These are phyloP conservation scores for Ascidia mentula DNA, from an alignment of 23 tunicate species.

Conservation along the genomic window DNA sequence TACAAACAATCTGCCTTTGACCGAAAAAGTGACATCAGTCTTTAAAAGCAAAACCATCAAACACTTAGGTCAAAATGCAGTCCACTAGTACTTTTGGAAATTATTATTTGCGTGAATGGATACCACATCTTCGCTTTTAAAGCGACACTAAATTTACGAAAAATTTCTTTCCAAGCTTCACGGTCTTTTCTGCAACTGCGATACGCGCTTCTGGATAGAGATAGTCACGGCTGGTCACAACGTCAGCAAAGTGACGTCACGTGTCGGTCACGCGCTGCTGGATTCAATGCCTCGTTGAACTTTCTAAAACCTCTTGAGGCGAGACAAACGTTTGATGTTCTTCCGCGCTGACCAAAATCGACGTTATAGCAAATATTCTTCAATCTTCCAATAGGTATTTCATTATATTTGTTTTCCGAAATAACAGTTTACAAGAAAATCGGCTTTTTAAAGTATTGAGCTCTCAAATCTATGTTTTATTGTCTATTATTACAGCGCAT, in stretches of 20 bases:
- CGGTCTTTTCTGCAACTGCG: too few relatives aligned
- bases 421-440: background rate
- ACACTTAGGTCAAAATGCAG: too few relatives aligned
- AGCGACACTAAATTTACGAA: too few relatives aligned
- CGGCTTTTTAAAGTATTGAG: background rate
- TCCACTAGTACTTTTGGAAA: too few relatives aligned
- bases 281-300: conserved; percentile 4
- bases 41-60: too few relatives aligned
- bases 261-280: conserved; percentile 8
- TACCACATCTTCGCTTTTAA: too few relatives aligned
- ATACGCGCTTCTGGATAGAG: too few relatives aligned
- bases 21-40: too few relatives aligned
- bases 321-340: background rate
- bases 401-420: background rate
- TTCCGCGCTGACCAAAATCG: background rate
- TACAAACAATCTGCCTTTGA: too few relatives aligned
- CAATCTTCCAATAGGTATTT: background rate
- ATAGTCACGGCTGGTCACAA: background rate
- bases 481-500: conserved; percentile 15
- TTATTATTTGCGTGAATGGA: too few relatives aligned
- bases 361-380: background rate
- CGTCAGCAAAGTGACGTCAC: conserved; percentile 34
- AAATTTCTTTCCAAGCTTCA: too few relatives aligned
- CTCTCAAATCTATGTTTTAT: too few relatives aligned
- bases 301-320: conserved; percentile 3